These are phyloP conservation scores for Phlogophora meticulosa DNA, from an alignment of 2,888 invertebrate species.

Conservation along the genomic window DNA sequence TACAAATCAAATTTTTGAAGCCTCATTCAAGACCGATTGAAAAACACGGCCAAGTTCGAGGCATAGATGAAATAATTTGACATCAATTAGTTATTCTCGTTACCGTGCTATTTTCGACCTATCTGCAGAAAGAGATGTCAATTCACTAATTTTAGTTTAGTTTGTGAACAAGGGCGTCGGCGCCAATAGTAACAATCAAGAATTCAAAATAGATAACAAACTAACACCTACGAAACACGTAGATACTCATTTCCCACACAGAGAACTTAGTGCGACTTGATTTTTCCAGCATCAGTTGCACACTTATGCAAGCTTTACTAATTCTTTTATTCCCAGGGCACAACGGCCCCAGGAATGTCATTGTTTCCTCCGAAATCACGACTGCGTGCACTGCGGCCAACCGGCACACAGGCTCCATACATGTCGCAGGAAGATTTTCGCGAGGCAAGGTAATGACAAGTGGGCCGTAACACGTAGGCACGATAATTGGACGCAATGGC, in stretches of 20 bases:
- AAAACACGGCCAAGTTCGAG: background rate
- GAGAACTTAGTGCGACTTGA: conserved; percentile 12
- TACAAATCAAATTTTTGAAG: background rate
- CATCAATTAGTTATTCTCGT: too few species aligned
- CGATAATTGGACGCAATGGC: conserved; percentile 89
- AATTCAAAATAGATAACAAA: background rate
- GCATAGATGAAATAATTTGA: too few species aligned
- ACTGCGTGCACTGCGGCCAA: conserved; percentile 52
- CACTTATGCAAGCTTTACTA: conserved; percentile 21
- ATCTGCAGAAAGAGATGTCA: too few species aligned
- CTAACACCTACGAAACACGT: conserved; percentile 10
- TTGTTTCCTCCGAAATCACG: conserved; percentile 62
- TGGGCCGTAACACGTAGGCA: conserved; percentile 89
- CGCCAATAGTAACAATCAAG: conserved; percentile 2
- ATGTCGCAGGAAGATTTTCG: conserved; percentile 85
- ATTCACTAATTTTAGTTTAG: too few species aligned
- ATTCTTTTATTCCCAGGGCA: conserved; percentile 42
- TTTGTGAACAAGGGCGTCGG: too few species aligned
- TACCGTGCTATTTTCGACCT: too few species aligned
- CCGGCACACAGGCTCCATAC: conserved; percentile 71
- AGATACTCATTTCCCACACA: conserved; percentile 23
- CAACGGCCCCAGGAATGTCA: conserved; percentile 58
- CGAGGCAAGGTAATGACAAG: conserved; percentile 85
- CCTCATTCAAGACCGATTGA: background rate
- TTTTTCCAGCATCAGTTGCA: conserved; percentile 35